A percentile compares a stretch with the other conserved stretches of the same genome.
phyloP scores from a whole-genome alignment of 2,113 vertebrate genomes.

The Psephotus haematonotus region DNA sequence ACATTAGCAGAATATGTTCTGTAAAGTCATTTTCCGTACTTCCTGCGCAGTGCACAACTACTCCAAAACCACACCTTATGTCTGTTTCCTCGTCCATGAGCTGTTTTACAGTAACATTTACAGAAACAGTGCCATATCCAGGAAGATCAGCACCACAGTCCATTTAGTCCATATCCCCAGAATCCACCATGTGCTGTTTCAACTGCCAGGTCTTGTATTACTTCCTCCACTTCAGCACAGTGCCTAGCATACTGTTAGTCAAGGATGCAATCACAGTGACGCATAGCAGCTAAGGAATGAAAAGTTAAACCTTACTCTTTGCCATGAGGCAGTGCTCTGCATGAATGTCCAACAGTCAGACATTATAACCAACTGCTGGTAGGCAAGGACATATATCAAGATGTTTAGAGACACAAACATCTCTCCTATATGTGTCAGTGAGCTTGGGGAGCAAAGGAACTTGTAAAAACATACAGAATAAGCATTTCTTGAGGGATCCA shows the following conservation, averaged over 20 bases:
- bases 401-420: background rate
- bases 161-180: background rate
- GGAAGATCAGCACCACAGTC: background rate
- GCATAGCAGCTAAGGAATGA: background rate
- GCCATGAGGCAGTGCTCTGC: rapidly evolving
- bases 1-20: background rate
- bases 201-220: background rate
- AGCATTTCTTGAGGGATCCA: background rate
- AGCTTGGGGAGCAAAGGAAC: background rate
- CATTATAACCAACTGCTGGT: background rate
- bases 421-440: no score
- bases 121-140: background rate
- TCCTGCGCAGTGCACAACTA: background rate
- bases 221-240: background rate
- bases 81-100: background rate
- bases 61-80: background rate
- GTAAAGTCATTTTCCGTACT: background rate
- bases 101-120: background rate
- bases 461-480: background rate
- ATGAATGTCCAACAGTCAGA: background rate
- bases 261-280: background rate
- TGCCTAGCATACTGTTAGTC: background rate
- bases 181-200: background rate
- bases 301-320: background rate
- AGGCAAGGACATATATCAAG: background rate